Base-by-base conservation (phyloP, 37 sponge, comb jelly and placozoan genomes). In the Mnemiopsis leidyi region DNA sequence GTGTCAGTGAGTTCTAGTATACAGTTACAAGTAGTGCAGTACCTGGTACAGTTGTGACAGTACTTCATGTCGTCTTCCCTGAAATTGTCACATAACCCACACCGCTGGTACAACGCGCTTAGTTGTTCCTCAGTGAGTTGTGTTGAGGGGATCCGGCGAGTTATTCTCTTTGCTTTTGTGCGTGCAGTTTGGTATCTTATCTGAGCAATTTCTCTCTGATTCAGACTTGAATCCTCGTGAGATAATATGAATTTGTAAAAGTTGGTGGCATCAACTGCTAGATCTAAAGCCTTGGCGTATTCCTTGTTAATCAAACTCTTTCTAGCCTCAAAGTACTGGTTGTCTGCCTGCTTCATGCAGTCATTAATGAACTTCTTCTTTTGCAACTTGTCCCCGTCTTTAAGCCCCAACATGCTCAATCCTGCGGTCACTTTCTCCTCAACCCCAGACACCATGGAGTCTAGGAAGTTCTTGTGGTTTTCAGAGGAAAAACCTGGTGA, bases 321-420 rank as follows among this genome's bases (percentile, higher is more conserved):
- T 29, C 29, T 85, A 23, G 61, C 61, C 39, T 85, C 90, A 33
- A 40, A 40, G 24, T 40, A 85, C 61, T 85, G 90, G 48, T 38
- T 85, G 29, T 85, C 90, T n/a, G 90, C 90, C 26, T 85, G 90
- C 5, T 38, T 40, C 28, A 85, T 85, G 48, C 90, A 85, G 29
- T 85, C 90, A 85, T 85, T 85, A 28, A 85, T 85, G 23, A 38
- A 85, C 90, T 39, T 85, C 5, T 38, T 85, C 35, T 37, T 85
- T 3, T 38, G 61, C 0, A 40, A 40, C 35, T 23, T 32, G 26
- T 39, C 90, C 3, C 40, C 90, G 39, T 85, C 90, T 40, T 85
- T 38, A 28, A 85, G 90, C 0, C 90, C 90, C 25, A 85, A 29
- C 5, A 85, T 21, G 3, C 61, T 40, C 36, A 85, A 2, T 3